A percentile compares a stretch with the other conserved stretches of the same genome.
phyloP scores from a whole-genome alignment of 2,888 invertebrate genomes.

The Metalampra italica region DNA sequence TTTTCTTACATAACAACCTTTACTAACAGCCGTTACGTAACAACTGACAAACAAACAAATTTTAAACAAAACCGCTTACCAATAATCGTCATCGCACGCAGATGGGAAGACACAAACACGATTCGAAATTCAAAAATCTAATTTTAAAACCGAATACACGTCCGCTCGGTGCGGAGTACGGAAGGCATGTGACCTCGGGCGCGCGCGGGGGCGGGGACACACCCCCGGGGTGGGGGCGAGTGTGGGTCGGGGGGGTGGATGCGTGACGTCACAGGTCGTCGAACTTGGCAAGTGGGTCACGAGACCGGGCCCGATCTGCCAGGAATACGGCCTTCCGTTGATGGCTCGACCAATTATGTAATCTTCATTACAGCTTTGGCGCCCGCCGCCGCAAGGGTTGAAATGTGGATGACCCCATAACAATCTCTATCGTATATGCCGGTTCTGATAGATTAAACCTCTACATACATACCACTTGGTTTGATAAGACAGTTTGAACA shows the following conservation, averaged over 20 bases:
- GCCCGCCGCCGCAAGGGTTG: no score
- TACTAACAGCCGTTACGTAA: slow-evolving; percentile 17
- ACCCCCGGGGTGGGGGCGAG: slow-evolving; percentile 54
- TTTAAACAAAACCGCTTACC: slow-evolving; percentile 37
- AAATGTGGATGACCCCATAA: no score
- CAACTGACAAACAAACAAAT: slow-evolving; percentile 6
- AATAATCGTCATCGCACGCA: slow-evolving; percentile 53
- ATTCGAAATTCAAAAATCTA: slow-evolving; percentile 17
- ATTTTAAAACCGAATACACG: slow-evolving; percentile 33
- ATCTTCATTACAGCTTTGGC: neutral
- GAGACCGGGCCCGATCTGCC: slow-evolving; percentile 54
- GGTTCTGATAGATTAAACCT: no score
- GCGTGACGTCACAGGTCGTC: slow-evolving; percentile 73
- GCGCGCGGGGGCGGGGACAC: slow-evolving; percentile 47
- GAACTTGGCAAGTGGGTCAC: slow-evolving; percentile 69
- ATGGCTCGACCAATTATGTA: slow-evolving; percentile 16
- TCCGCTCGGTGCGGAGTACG: slow-evolving; percentile 42
- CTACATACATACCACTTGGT: no score
- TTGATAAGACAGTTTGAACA: no score
- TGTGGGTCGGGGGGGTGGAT: slow-evolving; percentile 30
- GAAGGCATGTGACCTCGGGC: slow-evolving; percentile 63
- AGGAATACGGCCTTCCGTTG: slow-evolving; percentile 37
- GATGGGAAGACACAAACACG: slow-evolving; percentile 26
- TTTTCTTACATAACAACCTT: slow-evolving; percentile 33
- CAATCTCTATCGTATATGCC: no score